Evolutionary conservation across 1,140 invertebrate genomes (phyloP).

Genomic region (Drosophila sp.): DNA sequence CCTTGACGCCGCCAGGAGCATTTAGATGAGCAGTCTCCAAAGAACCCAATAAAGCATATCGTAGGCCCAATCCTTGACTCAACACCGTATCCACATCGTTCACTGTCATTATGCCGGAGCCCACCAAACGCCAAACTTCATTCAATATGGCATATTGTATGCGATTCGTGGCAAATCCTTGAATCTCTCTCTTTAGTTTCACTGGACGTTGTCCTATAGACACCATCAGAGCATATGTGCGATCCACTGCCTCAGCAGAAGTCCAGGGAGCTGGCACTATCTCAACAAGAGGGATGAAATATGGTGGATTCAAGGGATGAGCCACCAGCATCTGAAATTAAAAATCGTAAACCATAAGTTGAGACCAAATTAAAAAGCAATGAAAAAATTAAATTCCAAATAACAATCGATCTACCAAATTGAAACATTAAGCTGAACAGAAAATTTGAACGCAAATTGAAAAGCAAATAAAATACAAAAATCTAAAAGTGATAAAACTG

Average conservation of each 20-base stretch:
- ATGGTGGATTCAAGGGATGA: conserved; percentile 98
- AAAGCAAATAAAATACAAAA: no score
- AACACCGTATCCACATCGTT: conserved; percentile 96
- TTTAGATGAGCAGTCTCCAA: conserved; percentile 97
- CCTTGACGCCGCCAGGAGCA: conserved; percentile 92
- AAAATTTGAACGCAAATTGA: no score
- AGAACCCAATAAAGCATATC: conserved; percentile 97
- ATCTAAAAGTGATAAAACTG: no score
- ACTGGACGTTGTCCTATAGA: conserved; percentile 96
- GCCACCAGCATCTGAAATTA: conserved; percentile 84
- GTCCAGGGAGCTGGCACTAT: conserved; percentile 97
- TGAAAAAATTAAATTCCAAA: neutral
- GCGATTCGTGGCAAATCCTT: conserved; percentile 96
- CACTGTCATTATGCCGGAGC: conserved; percentile 91
- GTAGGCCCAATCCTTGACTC: conserved; percentile 95
- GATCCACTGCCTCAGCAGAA: conserved; percentile 82
- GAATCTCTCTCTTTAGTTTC: conserved; percentile 91
- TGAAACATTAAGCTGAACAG: neutral
- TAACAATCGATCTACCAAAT: neutral
- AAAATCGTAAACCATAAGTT: neutral
- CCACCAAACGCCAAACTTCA: conserved; percentile 95
- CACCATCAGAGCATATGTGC: conserved; percentile 90
- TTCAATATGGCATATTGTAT: conserved; percentile 98
- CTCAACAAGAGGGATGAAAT: conserved; percentile 96
- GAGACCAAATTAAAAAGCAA: neutral